Conservation (phyloP, 2,797 vertebrate species). For the Mionectes olivaceus region DNA sequence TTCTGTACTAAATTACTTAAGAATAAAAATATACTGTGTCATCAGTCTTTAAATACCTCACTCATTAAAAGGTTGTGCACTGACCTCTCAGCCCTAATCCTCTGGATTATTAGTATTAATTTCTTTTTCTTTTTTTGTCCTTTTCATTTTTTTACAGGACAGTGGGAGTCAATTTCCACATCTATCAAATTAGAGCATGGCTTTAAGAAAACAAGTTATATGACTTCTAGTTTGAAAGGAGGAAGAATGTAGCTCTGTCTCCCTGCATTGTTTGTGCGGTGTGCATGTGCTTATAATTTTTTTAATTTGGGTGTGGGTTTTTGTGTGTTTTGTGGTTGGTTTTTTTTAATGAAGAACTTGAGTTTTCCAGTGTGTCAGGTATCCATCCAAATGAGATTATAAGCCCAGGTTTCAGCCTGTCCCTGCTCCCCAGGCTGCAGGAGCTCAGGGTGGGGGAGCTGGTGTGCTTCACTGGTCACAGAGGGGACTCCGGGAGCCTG, state of each 20-base stretch:
- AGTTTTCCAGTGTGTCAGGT: neutral
- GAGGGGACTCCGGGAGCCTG: slow-evolving; percentile 10
- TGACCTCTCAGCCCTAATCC: slow-evolving; percentile 57
- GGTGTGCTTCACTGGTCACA: slow-evolving; percentile 65
- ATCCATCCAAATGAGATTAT: neutral
- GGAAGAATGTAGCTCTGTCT: neutral
- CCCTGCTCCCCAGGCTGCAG: neutral
- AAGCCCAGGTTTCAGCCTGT: neutral
- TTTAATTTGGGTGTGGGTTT: neutral
- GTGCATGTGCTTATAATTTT: neutral
- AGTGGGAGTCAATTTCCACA: slow-evolving; percentile 48
- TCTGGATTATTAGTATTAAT: slow-evolving; percentile 63
- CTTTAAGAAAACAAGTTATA: slow-evolving; percentile 48
- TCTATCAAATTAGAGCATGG: slow-evolving; percentile 47
- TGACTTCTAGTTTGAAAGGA: neutral
- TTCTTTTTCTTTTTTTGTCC: slow-evolving; percentile 51
- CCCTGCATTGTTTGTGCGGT: neutral
- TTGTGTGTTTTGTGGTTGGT: too few species aligned
- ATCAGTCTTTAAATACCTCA: slow-evolving; percentile 78
- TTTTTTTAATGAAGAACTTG: neutral
- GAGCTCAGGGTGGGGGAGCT: neutral
- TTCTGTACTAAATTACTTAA: slow-evolving; percentile 80
- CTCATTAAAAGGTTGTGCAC: slow-evolving; percentile 73
- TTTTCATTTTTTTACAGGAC: slow-evolving; percentile 19
- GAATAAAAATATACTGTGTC: slow-evolving; percentile 78